Evolutionary conservation across 2,113 vertebrate genomes (phyloP).

Genomic region (Serilophus lunatus): DNA sequence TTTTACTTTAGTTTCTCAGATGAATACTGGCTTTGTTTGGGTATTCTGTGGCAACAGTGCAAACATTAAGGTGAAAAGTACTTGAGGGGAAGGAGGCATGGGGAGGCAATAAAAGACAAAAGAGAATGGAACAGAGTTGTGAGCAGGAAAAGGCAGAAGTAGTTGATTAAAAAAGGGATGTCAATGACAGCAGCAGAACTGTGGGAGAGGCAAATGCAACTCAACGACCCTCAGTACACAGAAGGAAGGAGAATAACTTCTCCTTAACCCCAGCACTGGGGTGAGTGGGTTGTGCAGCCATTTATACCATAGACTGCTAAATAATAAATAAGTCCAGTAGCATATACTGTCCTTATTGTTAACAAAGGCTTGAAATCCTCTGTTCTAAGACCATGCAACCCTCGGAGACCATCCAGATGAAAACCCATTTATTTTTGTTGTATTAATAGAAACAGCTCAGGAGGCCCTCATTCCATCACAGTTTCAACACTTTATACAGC

Average conservation of each 20-base stretch:
- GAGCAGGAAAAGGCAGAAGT: background rate
- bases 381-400: background rate
- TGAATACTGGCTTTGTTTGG: background rate
- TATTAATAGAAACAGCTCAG: constrained; percentile 41
- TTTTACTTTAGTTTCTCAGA: background rate
- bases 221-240: background rate
- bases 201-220: background rate
- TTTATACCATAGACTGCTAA: background rate
- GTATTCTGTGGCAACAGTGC: background rate
- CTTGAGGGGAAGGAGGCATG: background rate
- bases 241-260: background rate
- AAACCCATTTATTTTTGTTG: background rate
- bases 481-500: constrained; percentile 53
- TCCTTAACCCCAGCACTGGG: background rate
- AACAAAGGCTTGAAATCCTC: background rate
- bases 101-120: background rate
- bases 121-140: background rate
- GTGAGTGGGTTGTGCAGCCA: background rate
- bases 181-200: background rate
- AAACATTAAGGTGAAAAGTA: background rate
- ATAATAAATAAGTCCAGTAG: background rate
- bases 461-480: background rate
- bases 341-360: background rate
- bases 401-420: constrained; percentile 4
- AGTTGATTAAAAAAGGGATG: background rate